Evolutionary conservation across 2,797 vertebrate genomes (phyloP).

Genomic region (Linurgus olivaceus): DNA sequence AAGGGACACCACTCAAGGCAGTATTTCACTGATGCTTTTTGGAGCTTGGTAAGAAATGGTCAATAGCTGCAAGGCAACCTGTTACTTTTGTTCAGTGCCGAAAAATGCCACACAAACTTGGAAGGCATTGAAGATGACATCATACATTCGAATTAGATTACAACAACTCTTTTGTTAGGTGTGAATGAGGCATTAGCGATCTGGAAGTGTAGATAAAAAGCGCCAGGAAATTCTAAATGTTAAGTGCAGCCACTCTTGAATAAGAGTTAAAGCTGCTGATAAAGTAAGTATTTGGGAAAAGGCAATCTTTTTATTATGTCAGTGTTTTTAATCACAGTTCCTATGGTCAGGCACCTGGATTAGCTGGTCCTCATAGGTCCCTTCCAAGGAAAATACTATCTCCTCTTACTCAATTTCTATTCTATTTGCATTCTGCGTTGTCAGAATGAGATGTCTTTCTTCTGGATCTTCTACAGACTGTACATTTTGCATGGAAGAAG

Average conservation of each 20-base stretch:
- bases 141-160: neutral
- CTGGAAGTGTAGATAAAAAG: neutral
- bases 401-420: neutral
- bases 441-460: neutral
- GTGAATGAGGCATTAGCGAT: slow-evolving; percentile 2
- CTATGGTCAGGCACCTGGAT: neutral
- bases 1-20: neutral
- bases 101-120: neutral
- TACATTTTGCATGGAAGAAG: neutral
- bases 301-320: neutral
- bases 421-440: neutral
- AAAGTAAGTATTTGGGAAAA: neutral
- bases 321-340: neutral
- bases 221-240: slow-evolving; percentile 16
- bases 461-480: neutral
- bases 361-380: neutral
- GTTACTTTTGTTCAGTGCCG: neutral
- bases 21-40: neutral
- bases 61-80: neutral
- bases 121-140: slow-evolving; percentile 28
- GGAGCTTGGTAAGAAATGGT: neutral
- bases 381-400: neutral
- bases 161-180: slow-evolving; percentile 39
- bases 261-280: neutral
- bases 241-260: neutral